These are phyloP conservation scores for Dolichotis patagonum DNA, from an alignment of 2,113 vertebrate genomes.

Conservation along the genomic window DNA sequence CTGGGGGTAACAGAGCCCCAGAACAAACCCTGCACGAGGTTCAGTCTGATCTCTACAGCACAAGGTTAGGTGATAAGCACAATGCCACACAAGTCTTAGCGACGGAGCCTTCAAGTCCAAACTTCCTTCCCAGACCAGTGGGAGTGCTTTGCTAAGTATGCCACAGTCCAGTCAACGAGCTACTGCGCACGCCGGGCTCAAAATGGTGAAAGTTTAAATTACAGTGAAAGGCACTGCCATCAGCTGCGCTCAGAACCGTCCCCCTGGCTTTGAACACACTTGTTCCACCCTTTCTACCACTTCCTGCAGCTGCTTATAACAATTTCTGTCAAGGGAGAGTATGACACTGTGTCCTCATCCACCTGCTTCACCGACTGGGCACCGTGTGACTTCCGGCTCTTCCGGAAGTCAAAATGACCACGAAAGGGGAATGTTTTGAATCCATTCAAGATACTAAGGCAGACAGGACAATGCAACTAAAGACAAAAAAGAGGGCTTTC, in stretches of 20 bases:
- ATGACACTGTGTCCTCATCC: background rate
- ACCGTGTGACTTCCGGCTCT: background rate
- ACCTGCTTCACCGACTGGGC: background rate
- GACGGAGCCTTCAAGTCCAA: background rate
- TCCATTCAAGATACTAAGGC: background rate
- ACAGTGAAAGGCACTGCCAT: background rate
- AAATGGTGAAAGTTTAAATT: background rate
- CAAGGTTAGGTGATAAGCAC: background rate
- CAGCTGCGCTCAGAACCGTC: background rate
- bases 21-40: background rate
- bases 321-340: background rate
- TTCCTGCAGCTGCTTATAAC: background rate
- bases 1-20: background rate
- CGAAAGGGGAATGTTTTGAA: background rate
- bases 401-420: background rate
- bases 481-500: background rate
- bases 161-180: background rate
- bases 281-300: background rate
- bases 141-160: background rate
- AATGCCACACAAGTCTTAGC: background rate
- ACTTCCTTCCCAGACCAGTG: background rate
- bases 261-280: background rate
- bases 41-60: background rate
- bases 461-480: background rate
- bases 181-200: background rate